Base-by-base conservation (phyloP, 2,797 vertebrate genomes). In the Xerus rutilus region DNA sequence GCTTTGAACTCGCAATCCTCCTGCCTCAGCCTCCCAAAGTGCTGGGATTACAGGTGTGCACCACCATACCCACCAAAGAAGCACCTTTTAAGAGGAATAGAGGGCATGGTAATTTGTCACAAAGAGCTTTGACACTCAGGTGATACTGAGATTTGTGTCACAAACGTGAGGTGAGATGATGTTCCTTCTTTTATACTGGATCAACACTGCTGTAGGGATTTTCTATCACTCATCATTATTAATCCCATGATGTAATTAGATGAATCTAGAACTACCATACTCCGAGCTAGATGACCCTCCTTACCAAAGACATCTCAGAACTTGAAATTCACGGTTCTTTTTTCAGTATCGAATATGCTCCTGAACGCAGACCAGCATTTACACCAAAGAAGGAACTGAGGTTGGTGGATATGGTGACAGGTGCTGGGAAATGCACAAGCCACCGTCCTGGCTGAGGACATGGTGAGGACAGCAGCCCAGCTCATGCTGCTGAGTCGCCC, bases 161-260 rank as follows among this genome's bases (percentile, higher is more conserved):
- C 8, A 18, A 17, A 10, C 0, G 30, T 0, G 2, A 52, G 14
- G 20, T 21, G 54, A 21, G 18, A 23, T 0, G 0, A 0, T 15
- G 35, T 5, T 13, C 88, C 14, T 83, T 59, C n/a, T 11, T 14
- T 70, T 54, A 84, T 49, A 3, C 4, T 0, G 11, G 45, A 30
- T 0, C 13, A 21, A 1, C 47, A 11, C 21, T 1, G 7, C 4
- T 0, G 0, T 0, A 0, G n/a, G 30, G 10, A 13, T 13, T 14
- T 35, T 4, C 35, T 21, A 35, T 49, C 54, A 8, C 12, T 17
- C 17, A 0, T 14, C n/a, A 0, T 35, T 9, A 17, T 20, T 0
- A 18, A 1, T 3, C 39, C 39, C 39, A 39, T 39, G 39, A 39
- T 39, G 3, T 39, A 39, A 39, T 39, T 39, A 39, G 39, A 39